phyloP scores from a whole-genome alignment of 2,113 vertebrate species.

The Lynx canadensis region DNA sequence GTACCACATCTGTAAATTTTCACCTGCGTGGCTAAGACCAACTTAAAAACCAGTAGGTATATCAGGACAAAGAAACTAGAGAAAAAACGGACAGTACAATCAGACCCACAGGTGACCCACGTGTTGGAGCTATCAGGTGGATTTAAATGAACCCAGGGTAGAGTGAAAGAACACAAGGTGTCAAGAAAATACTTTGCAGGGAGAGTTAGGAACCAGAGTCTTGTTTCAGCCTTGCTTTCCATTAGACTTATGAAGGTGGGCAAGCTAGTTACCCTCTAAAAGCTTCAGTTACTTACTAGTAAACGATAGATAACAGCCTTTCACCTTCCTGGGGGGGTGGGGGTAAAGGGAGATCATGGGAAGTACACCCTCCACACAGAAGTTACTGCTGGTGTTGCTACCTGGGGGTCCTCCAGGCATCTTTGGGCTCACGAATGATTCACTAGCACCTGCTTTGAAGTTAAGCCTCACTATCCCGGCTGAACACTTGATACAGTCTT shows the following conservation, averaged over 20 bases:
- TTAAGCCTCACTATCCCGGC: not conserved
- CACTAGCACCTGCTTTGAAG: not conserved
- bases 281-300: not conserved
- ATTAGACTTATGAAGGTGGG: not conserved
- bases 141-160: not conserved
- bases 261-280: not conserved
- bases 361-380: not conserved
- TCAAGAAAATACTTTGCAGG: not conserved
- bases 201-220: not conserved
- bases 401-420: no score
- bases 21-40: accelerated
- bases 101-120: accelerated
- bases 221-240: not conserved
- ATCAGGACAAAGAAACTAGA: not conserved
- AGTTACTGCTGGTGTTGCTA: not conserved
- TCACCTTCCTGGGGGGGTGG: not conserved
- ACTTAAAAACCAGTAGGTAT: accelerated
- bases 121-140: accelerated
- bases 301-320: not conserved
- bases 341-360: not conserved
- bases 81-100: no score
- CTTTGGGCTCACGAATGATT: not conserved
- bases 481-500: not conserved
- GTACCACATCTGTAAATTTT: accelerated
- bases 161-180: not conserved